phyloP scores from a whole-genome alignment of 2,888 invertebrate genomes.

The Anaspis maculata region DNA sequence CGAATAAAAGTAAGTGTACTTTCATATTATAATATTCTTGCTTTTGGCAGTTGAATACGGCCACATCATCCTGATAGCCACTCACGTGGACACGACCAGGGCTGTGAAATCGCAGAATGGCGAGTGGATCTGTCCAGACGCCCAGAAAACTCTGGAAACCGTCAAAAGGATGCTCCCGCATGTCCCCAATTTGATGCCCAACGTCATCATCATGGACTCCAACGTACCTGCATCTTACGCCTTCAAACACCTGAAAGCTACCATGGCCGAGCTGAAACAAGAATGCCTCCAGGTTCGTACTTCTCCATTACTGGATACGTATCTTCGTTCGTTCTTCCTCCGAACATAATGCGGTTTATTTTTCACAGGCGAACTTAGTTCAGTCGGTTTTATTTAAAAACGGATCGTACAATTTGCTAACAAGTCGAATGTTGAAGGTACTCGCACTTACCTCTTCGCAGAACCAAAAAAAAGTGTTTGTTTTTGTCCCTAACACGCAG shows the following conservation, averaged over 20 bases:
- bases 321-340: background rate
- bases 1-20: background rate
- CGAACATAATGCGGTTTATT: background rate
- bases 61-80: conserved; percentile 54
- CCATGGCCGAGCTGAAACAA: conserved; percentile 45
- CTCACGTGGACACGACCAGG: conserved; percentile 51
- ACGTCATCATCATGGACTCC: conserved; percentile 53
- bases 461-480: no score
- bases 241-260: conserved; percentile 52
- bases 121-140: conserved; percentile 50
- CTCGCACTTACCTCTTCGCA: no score
- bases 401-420: conserved; percentile 21
- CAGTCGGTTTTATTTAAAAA: conserved; percentile 13
- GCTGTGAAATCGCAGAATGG: conserved; percentile 48
- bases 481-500: no score
- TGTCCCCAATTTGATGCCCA: conserved; percentile 51
- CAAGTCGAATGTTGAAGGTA: conserved; percentile 18
- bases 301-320: background rate
- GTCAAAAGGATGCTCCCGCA: conserved; percentile 44
- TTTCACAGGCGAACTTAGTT: conserved; percentile 16
- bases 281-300: conserved; percentile 45
- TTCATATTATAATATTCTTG: background rate
- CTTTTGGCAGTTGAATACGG: conserved; percentile 49
- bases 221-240: conserved; percentile 54
- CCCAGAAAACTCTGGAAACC: conserved; percentile 44